Evolutionary conservation across 2,797 vertebrate species (phyloP).

Genomic region (Lithobates sylvaticus): DNA sequence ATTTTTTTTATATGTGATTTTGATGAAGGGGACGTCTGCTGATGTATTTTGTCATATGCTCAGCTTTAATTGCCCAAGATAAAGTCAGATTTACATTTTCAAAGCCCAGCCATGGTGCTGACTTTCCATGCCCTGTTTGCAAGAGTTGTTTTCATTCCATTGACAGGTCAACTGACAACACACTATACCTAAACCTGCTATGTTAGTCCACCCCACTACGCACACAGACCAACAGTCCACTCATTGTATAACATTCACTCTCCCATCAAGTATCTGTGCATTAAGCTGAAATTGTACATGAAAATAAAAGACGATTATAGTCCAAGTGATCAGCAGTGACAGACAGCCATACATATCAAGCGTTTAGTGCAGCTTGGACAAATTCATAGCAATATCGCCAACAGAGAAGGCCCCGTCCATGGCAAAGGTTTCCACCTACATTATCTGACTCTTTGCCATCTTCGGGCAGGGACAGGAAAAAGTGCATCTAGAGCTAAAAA

Average conservation of each 20-base stretch:
- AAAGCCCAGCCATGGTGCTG: not conserved
- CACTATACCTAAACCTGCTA: not conserved
- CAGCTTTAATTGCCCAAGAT: not conserved
- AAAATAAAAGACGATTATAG: not conserved
- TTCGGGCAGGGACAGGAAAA: slow-evolving; percentile 14
- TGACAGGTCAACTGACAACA: not conserved
- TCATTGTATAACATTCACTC: not conserved
- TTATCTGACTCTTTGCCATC: not conserved
- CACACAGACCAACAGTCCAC: not conserved
- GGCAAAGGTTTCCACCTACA: not conserved
- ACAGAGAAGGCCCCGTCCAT: not conserved
- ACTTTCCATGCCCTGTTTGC: not conserved
- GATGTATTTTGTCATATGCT: not conserved
- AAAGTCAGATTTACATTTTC: not conserved
- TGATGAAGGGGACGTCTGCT: too few species aligned
- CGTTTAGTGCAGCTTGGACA: slow-evolving; percentile 31
- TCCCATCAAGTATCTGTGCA: not conserved
- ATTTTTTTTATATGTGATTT: too few species aligned
- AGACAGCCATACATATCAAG: not conserved
- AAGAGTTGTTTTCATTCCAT: not conserved
- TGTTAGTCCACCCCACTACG: not conserved
- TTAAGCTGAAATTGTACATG: not conserved
- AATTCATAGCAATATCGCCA: slow-evolving; percentile 35
- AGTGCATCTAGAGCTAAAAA: slow-evolving; percentile 37
- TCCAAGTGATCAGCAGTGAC: slow-evolving; percentile 16